Evolutionary conservation across 2,113 vertebrate species (phyloP).

Genomic region (Laticauda colubrina): DNA sequence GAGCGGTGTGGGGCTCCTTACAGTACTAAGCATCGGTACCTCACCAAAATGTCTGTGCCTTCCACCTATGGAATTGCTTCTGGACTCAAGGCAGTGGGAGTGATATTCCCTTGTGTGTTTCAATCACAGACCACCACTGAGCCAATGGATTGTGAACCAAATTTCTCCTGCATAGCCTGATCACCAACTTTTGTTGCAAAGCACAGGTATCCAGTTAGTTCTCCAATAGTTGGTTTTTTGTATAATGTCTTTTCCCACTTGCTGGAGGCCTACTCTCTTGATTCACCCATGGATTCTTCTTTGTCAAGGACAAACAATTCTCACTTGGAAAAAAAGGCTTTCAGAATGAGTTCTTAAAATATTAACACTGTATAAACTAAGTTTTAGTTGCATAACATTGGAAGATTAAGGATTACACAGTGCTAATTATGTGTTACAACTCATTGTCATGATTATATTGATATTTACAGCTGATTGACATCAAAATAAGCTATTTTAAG

Average conservation of each 20-base stretch:
- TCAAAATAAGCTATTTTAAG: not conserved
- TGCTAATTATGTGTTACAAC: not conserved
- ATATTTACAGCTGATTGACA: not conserved
- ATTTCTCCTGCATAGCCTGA: too few species aligned
- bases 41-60: too few species aligned
- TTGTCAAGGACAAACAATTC: not conserved
- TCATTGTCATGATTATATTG: slow-evolving; percentile 5
- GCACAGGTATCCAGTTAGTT: not conserved
- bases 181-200: too few species aligned
- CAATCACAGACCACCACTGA: too few species aligned
- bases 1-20: too few species aligned
- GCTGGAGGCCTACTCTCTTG: not conserved
- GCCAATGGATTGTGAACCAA: too few species aligned
- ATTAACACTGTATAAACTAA: not conserved
- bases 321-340: not conserved
- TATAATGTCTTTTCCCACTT: not conserved
- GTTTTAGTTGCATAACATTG: not conserved
- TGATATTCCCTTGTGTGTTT: too few species aligned
- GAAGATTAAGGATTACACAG: not conserved
- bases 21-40: too few species aligned
- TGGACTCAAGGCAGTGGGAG: too few species aligned
- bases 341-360: slow-evolving; percentile 1
- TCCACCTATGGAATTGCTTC: too few species aligned
- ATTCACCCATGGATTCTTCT: not conserved
- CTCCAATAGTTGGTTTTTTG: not conserved